A percentile compares a stretch with the other conserved stretches of the same genome.
phyloP scores from a whole-genome alignment of 1,140 invertebrate genomes.

The Drosophila simulans region DNA sequence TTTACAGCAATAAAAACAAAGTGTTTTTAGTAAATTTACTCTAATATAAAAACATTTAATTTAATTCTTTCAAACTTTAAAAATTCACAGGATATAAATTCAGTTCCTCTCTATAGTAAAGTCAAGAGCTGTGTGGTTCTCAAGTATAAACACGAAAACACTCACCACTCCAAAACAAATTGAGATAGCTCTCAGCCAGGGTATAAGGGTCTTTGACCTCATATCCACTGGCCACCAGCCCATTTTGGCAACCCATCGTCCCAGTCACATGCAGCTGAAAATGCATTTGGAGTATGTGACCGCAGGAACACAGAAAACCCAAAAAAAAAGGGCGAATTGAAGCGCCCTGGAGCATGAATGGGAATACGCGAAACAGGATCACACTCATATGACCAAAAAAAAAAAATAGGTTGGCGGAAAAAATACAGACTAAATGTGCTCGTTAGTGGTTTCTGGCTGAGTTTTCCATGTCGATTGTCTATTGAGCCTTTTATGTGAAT shows the following conservation, averaged over 20 bases:
- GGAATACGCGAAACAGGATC: constrained; percentile 18
- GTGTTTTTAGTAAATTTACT: too few relatives aligned
- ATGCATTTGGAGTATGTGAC: constrained; percentile 54
- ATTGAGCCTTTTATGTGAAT: background rate
- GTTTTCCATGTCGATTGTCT: constrained; percentile 32
- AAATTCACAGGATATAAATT: too few relatives aligned
- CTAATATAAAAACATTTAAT: too few relatives aligned
- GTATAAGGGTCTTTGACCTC: constrained; percentile 26
- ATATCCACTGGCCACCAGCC: constrained; percentile 16
- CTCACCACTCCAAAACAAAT: background rate
- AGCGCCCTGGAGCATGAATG: constrained; percentile 48
- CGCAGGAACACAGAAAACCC: constrained; percentile 29
- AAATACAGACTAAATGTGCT: constrained; percentile 55
- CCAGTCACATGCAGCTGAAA: constrained; percentile 29
- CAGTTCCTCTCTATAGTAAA: too few relatives aligned
- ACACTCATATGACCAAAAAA: constrained; percentile 8
- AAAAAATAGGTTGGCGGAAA: constrained; percentile 18
- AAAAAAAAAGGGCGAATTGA: constrained; percentile 22
- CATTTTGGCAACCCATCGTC: background rate
- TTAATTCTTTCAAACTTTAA: too few relatives aligned
- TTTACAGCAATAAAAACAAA: too few relatives aligned
- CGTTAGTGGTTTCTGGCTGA: constrained; percentile 58
- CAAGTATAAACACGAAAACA: background rate
- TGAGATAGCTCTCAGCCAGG: constrained; percentile 3
- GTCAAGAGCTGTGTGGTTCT: background rate